Evolutionary conservation across 2,888 invertebrate genomes (phyloP).

Genomic region (Phengaris alcon): DNA sequence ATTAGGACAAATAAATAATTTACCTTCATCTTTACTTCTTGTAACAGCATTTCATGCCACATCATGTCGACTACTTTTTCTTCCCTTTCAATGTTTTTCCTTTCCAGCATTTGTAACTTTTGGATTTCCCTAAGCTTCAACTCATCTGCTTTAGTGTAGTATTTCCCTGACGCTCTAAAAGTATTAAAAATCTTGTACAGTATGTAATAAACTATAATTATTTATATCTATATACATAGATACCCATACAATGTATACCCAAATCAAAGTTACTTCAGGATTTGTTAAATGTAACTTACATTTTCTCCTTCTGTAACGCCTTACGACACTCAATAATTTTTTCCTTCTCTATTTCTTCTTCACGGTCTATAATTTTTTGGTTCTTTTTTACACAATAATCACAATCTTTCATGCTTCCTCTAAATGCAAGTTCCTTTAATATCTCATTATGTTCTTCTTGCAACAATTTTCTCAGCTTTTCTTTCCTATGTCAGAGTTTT

Average conservation of each 20-base stretch:
- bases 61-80: constrained; percentile 53
- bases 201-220: background rate
- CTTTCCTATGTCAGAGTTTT: constrained; percentile 64
- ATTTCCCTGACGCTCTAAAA: constrained; percentile 62
- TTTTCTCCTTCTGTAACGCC: constrained; percentile 66
- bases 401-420: constrained; percentile 53
- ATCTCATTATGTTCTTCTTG: constrained; percentile 55
- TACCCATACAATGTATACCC: too few species aligned
- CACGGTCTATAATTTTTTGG: constrained; percentile 46
- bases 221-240: background rate
- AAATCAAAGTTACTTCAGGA: background rate
- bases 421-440: constrained; percentile 51
- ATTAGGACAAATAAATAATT: background rate
- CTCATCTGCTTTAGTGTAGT: constrained; percentile 57
- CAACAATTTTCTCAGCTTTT: constrained; percentile 53
- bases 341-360: constrained; percentile 58
- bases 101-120: constrained; percentile 62
- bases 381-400: constrained; percentile 56
- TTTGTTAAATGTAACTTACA: constrained; percentile 49
- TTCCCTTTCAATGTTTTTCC: constrained; percentile 50
- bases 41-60: constrained; percentile 64
- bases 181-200: background rate
- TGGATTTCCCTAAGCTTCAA: constrained; percentile 54
- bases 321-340: constrained; percentile 61
- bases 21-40: constrained; percentile 61